Evolutionary conservation across 2,888 invertebrate genomes (phyloP).

Genomic region (Dynastes tityus): DNA sequence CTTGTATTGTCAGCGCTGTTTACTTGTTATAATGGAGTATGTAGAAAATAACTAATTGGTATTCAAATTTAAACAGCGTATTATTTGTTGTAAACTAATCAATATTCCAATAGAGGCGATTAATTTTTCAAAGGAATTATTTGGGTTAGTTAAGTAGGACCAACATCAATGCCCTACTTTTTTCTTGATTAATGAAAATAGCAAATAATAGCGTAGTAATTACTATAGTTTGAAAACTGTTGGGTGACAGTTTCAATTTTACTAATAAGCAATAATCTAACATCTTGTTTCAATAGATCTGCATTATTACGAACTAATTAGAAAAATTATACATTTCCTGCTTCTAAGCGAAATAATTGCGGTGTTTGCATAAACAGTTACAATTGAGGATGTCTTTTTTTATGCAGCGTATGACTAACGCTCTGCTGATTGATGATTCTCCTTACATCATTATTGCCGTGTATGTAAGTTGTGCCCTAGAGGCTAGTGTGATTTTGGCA

Average conservation of each 20-base stretch:
- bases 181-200: no score
- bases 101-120: no score
- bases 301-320: slow-evolving; percentile 22
- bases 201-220: no score
- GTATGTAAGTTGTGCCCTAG: no score
- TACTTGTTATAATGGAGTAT: background rate
- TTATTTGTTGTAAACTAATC: no score
- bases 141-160: no score
- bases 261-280: background rate
- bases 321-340: slow-evolving; percentile 29
- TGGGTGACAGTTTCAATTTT: background rate
- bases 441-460: background rate
- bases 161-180: no score
- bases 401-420: background rate
- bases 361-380: slow-evolving; percentile 9
- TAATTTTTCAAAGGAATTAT: no score
- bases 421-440: background rate
- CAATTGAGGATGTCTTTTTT: background rate
- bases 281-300: background rate
- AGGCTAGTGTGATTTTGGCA: no score
- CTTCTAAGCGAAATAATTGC: slow-evolving; percentile 10
- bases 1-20: background rate
- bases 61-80: no score
- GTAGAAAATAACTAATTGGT: no score
- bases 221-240: no score